Percentiles rank a stretch among this genome's conserved stretches.
Evolutionary conservation across 1,140 invertebrate species (phyloP).

Genomic region (Drosophila santomea): DNA sequence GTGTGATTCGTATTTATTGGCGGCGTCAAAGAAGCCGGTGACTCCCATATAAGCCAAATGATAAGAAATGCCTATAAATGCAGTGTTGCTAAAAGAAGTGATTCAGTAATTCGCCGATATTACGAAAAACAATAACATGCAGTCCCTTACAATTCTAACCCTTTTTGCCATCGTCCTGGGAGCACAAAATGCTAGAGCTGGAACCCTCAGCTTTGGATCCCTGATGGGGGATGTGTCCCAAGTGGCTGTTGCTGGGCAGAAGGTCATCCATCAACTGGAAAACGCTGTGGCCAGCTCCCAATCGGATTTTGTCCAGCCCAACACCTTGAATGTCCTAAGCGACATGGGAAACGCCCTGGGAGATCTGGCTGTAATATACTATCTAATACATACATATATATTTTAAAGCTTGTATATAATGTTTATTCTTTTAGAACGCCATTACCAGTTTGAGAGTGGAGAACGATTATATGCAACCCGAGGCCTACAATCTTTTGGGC

Average conservation of each 20-base stretch:
- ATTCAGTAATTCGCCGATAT: constrained; percentile 29
- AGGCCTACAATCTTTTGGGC: constrained; percentile 35
- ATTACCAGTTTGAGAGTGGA: constrained; percentile 14
- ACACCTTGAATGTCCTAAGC: constrained; percentile 28
- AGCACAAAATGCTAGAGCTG: constrained; percentile 19
- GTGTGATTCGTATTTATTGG: constrained; percentile 37
- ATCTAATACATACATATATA: no score
- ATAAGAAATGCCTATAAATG: constrained; percentile 54
- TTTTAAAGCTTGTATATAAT: neutral
- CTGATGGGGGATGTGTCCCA: constrained; percentile 37
- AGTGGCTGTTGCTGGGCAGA: constrained; percentile 41
- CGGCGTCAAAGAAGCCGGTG: constrained; percentile 22
- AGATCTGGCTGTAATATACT: constrained; percentile 18
- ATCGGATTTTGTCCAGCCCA: constrained; percentile 9
- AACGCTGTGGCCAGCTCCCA: constrained; percentile 15
- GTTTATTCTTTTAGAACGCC: constrained; percentile 5
- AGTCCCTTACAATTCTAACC: constrained; percentile 13
- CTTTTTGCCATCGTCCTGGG: constrained; percentile 22
- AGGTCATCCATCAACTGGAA: constrained; percentile 28
- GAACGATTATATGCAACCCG: constrained; percentile 24
- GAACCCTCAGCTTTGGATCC: constrained; percentile 18
- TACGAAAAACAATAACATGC: constrained; percentile 34
- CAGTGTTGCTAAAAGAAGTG: neutral
- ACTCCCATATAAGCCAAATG: neutral
- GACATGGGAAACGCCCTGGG: constrained; percentile 30